Evolutionary conservation across 2,113 vertebrate species (phyloP), one percentile per base, ranked within the genome.

Genomic region (Phyllopteryx taeniolatus): DNA sequence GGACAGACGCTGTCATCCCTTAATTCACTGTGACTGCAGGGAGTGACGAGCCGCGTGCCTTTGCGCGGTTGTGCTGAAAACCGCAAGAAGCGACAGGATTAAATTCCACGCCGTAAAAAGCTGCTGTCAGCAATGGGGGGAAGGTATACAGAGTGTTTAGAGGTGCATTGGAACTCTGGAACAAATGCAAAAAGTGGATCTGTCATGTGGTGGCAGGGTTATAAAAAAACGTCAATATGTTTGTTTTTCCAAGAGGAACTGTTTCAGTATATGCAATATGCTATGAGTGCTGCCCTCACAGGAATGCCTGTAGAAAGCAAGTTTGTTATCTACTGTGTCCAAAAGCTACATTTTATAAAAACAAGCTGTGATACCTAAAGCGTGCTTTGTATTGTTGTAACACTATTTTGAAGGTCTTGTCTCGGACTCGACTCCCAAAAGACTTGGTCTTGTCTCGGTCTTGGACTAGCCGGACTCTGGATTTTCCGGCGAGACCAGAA

Each of bases 161-260:
- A 63, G 27, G 74, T 66, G 80, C 74, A 79, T 83, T 67, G 71
- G 54, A 86, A 83, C 60, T 74, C 83, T 77, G 67, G 75, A 78
- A 84, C 83, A 87, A 82, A 87, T 78, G 82, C 79, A 86, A 79
- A 86, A 84, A 79, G 81, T 77, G 72, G 67, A 87, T 87, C 83
- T 83, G 75, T 86, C 85, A 83, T 81, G 68, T 20, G 54, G 73
- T 81, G 82, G 72, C 80, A 74, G 73, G 80, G 68, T 86, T 83
- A 87, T 85, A 27, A 80, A 31, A 27, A 81, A 39, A 39, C 79
- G 79, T 88, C 79, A 84, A 86, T 71, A 81, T 80, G 70, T 47
- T 62, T 84, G 57, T 75, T 56, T 5, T 77, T 76, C 73, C 76
- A 73, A 51, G 4, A 56, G 66, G 56, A 68, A 73, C 31, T 69